Evolutionary conservation across 2,888 invertebrate species (phyloP), one percentile per base, ranked within the genome.

Genomic region (Stenotaenia linearis): DNA sequence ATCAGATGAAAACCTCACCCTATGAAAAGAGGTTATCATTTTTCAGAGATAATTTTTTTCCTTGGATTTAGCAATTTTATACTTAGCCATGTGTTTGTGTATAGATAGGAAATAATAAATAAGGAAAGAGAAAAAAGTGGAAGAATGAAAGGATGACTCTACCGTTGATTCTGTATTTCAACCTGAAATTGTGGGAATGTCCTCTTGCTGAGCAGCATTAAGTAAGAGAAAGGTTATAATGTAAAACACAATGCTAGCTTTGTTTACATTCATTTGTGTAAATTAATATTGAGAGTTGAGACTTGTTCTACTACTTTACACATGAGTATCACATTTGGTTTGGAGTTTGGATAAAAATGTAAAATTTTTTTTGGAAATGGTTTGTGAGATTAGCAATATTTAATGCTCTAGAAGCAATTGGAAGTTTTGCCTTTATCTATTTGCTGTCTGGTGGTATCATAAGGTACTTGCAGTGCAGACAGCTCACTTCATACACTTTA

Each of bases 191-290:
- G 69, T 25, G 25, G 25, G 12, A 28, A 69, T 28, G 69, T 69
- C 69, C 69, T 69, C 69, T 69, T 69, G 69, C 69, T 69, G 69
- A 69, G 69, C 69, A 69, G 69, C 69, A 69, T 69, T 28, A 69
- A 69, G 12, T 25, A 15, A 56, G n/a, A 28, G 28, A 25, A 69
- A 28, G 15, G 69, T 69, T 25, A 69, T 10, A 69, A 0, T 50
- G 50, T 40, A 69, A 28, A 69, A 69, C 28, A 69, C 28, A n/a
- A 69, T 25, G 28, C 23, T 28, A 15, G 15, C 6, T 69, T 69
- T 69, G 69, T 69, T 69, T 69, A 25, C 25, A 12, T 18, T 50
- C 9, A 69, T 69, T 25, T 28, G 28, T 69, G 69, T 69, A 69
- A 69, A 28, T 28, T 1, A 69, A 69, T 25, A 69, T 28, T 0